Evolutionary conservation across 2,797 vertebrate genomes (phyloP), one percentile per base, ranked within the genome.

Genomic region (Ctenochaetus hawaiiensis): DNA sequence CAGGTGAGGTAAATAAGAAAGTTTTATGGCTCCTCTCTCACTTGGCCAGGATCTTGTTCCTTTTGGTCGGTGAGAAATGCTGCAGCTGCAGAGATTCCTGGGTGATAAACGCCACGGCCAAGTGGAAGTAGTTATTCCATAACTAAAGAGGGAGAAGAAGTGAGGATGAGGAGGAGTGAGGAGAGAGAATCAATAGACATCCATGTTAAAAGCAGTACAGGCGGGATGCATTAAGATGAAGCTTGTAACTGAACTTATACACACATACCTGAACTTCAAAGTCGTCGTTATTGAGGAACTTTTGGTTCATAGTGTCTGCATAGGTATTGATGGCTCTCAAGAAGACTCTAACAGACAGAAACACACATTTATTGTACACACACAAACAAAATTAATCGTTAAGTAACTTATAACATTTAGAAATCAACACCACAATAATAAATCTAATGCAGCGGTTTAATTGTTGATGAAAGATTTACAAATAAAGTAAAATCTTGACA

Each of bases 121-220:
- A 96, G 93, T 99, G 97, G 94, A 99, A 99, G 91, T 99, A 99
- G 94, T 99, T 99, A 95, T 99, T 99, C 98, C 98, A 99, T 81
- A 99, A 93, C 98, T 99, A 90, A 67, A 90, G 0, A 10, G 43
- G 57, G 20, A 69, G 14, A 44, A 67, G 60, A 5, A 72, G 34
- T 16, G 54, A 60, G 17, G 66, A 49, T 56, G 16, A 51, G 13
- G n/a, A 10, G 18, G 11, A 48, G 54, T 2, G 6, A 6, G 58
- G 18, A 8, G 54, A 58, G n/a, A 58, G 48, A 74, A 17, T 57
- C 4, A 64, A 71, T 5, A 37, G 20, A 75, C 18, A 58, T 30
- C 13, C 2, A 10, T 45, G 2, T 56, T 56, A 52, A 43, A 80
- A 52, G 30, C 3, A 26, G n/a, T 8, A 48, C 17, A 51, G 4